Evolutionary conservation across 1,140 invertebrate genomes (phyloP).

Genomic region (Chrysopa pallens): DNA sequence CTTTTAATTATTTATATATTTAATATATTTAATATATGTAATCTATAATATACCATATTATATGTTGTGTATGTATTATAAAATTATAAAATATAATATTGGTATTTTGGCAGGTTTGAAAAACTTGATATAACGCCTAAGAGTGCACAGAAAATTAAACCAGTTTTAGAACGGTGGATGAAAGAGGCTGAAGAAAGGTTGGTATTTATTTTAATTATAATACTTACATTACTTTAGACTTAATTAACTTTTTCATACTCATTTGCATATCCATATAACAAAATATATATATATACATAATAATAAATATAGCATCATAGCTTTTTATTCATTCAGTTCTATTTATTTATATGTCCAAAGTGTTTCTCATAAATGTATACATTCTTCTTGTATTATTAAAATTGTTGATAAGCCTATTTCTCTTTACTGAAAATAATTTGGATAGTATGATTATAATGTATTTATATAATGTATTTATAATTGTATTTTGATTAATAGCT

Average conservation of each 20-base stretch:
- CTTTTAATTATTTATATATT: no score
- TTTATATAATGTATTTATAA: no score
- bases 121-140: conserved; percentile 98
- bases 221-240: conserved; percentile 1
- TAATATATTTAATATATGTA: no score
- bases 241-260: not conserved
- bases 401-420: no score
- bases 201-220: conserved; percentile 23
- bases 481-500: no score
- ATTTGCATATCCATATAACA: not conserved
- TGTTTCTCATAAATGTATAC: no score
- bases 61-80: not conserved
- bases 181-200: conserved; percentile 92
- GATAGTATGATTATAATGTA: no score
- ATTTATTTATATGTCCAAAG: not conserved
- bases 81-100: conserved; percentile 10
- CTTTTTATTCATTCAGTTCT: not conserved
- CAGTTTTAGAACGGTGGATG: conserved; percentile 96
- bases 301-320: no score
- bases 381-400: no score
- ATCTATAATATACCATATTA: no score
- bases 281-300: no score
- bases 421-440: no score
- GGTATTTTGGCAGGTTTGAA: conserved; percentile 75
- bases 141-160: conserved; percentile 98